Evolutionary conservation across 2,888 invertebrate species (phyloP).

Genomic region (Ennomos quercinarius): DNA sequence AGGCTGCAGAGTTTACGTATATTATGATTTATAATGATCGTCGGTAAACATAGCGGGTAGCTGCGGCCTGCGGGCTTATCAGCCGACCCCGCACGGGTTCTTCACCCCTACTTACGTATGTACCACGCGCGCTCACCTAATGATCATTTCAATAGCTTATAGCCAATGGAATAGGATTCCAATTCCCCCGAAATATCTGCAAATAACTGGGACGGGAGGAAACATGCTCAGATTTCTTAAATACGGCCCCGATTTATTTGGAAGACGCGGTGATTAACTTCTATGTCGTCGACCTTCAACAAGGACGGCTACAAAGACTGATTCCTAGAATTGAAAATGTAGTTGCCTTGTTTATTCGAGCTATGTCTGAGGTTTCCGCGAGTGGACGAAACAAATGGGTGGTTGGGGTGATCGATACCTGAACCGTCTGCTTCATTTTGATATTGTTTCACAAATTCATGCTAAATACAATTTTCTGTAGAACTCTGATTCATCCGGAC

Average conservation of each 20-base stretch:
- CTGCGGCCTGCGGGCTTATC: conserved; percentile 59
- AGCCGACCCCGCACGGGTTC: conserved; percentile 60
- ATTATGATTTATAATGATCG: conserved; percentile 74
- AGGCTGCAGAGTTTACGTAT: conserved; percentile 59
- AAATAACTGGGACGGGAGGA: conserved; percentile 32
- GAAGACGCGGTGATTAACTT: conserved; percentile 37
- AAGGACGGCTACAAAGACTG: conserved; percentile 25
- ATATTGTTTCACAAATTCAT: conserved; percentile 11
- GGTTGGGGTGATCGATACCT: conserved; percentile 22
- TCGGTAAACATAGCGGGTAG: conserved; percentile 61
- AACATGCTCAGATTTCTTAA: conserved; percentile 37
- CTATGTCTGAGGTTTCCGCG: background rate
- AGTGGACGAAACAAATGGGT: conserved; percentile 11
- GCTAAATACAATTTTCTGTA: conserved; percentile 12
- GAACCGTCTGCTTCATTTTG: conserved; percentile 13
- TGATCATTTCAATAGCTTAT: conserved; percentile 48
- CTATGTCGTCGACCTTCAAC: conserved; percentile 37
- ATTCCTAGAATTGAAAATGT: conserved; percentile 23
- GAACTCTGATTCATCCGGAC: conserved; percentile 38
- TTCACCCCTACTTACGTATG: conserved; percentile 63
- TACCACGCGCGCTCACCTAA: conserved; percentile 46
- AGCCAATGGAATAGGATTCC: conserved; percentile 40
- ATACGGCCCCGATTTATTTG: conserved; percentile 38
- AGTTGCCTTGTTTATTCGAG: conserved; percentile 23
- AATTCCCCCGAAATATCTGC: conserved; percentile 39